phyloP scores from a whole-genome alignment of 2,888 invertebrate species.

The Tachystola acroxantha region DNA sequence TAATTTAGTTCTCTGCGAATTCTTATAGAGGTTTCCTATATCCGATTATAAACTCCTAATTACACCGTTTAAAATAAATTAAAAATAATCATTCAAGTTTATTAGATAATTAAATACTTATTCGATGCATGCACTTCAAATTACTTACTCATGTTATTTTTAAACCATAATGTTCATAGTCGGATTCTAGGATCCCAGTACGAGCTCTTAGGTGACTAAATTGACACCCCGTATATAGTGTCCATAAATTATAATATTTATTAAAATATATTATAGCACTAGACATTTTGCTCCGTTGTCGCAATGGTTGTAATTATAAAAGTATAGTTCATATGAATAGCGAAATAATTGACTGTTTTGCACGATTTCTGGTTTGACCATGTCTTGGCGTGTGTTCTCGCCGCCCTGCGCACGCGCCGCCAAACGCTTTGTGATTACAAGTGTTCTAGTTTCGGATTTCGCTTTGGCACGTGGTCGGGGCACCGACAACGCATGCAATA shows the following conservation, averaged over 20 bases:
- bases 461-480: slow-evolving; percentile 31
- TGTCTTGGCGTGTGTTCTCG: slow-evolving; percentile 36
- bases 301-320: slow-evolving; percentile 75
- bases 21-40: too few relatives aligned
- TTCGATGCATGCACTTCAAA: too few relatives aligned
- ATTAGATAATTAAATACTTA: too few relatives aligned
- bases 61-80: too few relatives aligned
- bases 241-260: slow-evolving; percentile 57
- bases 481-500: slow-evolving; percentile 22
- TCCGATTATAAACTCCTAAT: too few relatives aligned
- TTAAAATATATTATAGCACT: slow-evolving; percentile 51
- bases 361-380: slow-evolving; percentile 59
- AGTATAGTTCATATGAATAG: slow-evolving; percentile 64
- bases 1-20: too few relatives aligned
- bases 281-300: slow-evolving; percentile 70
- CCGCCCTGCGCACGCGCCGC: slow-evolving; percentile 30
- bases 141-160: too few relatives aligned
- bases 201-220: too few relatives aligned
- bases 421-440: slow-evolving; percentile 64
- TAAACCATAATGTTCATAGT: too few relatives aligned
- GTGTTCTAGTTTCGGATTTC: slow-evolving; percentile 25
- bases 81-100: too few relatives aligned
- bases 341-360: slow-evolving; percentile 72
- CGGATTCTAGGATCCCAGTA: too few relatives aligned
- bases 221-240: slow-evolving; percentile 32